phyloP scores from a whole-genome alignment of 1,140 invertebrate genomes.

The Vanessa tameamea region DNA sequence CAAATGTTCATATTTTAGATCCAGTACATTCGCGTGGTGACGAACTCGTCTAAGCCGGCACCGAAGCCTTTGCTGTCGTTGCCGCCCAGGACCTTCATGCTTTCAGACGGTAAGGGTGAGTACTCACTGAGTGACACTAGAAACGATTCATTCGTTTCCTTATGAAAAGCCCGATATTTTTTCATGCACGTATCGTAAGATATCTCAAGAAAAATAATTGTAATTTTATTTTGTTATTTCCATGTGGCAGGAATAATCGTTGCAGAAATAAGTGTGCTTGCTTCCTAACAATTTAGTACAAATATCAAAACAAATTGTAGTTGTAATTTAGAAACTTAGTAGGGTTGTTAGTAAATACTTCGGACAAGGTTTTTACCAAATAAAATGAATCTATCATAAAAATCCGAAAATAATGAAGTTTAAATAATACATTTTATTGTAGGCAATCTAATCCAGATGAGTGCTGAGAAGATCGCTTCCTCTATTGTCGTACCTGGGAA shows the following conservation, averaged over 20 bases:
- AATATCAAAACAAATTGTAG: too few relatives aligned
- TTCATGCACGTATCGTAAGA: too few relatives aligned
- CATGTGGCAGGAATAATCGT: too few relatives aligned
- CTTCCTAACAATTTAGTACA: too few relatives aligned
- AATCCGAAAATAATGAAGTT: neutral
- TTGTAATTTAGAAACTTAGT: too few relatives aligned
- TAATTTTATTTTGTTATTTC: too few relatives aligned
- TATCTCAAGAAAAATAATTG: too few relatives aligned
- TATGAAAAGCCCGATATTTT: too few relatives aligned
- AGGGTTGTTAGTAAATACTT: too few relatives aligned
- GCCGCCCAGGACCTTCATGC: constrained; percentile 41
- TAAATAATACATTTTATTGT: neutral
- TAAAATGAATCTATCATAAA: neutral
- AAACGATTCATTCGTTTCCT: too few relatives aligned
- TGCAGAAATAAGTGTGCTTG: too few relatives aligned
- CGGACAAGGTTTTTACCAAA: neutral
- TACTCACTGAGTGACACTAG: neutral
- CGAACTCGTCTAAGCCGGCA: constrained; percentile 54
- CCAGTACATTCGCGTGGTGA: constrained; percentile 87
- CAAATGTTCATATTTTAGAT: constrained; percentile 73
- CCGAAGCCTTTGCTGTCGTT: constrained; percentile 35
- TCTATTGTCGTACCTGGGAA: constrained; percentile 43
- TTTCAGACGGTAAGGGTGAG: constrained; percentile 53
- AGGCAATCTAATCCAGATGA: constrained; percentile 60
- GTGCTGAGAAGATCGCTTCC: constrained; percentile 48